Evolutionary conservation across 2,888 invertebrate genomes (phyloP).

Genomic region (Colletes collaris): DNA sequence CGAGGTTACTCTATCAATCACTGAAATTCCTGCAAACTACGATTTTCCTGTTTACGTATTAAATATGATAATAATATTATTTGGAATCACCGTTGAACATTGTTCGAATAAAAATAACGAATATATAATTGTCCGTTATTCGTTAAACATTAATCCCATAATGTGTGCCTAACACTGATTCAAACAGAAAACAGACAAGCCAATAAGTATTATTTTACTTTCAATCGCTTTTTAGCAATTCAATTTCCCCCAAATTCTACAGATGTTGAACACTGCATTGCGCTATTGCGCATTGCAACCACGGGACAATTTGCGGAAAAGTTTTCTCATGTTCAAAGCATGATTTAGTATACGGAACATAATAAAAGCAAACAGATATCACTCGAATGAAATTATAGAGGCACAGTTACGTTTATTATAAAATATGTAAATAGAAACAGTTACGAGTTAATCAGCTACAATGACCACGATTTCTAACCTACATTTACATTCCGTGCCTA

Average conservation of each 20-base stretch:
- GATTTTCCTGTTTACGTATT: neutral
- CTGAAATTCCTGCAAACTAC: slow-evolving; percentile 19
- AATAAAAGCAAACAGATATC: neutral
- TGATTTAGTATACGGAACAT: neutral
- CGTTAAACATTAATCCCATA: no score
- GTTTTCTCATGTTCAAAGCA: neutral
- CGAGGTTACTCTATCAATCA: slow-evolving; percentile 42
- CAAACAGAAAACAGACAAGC: neutral
- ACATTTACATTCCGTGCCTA: neutral
- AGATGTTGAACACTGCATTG: slow-evolving; percentile 47
- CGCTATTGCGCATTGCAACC: slow-evolving; percentile 37
- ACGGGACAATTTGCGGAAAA: neutral
- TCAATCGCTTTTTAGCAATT: neutral
- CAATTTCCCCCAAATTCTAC: neutral
- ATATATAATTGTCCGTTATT: no score
- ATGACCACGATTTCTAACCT: slow-evolving; percentile 35
- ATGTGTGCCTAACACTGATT: no score
- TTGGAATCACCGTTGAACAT: no score
- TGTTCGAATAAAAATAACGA: no score
- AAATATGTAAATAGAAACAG: neutral
- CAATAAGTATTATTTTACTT: neutral
- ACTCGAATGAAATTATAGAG: neutral
- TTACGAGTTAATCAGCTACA: neutral
- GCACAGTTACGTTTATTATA: neutral
- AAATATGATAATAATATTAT: no score